phyloP scores from a whole-genome alignment of 35 echinoderm and acorn worm genomes.

The Eucidaris tribuloides region DNA sequence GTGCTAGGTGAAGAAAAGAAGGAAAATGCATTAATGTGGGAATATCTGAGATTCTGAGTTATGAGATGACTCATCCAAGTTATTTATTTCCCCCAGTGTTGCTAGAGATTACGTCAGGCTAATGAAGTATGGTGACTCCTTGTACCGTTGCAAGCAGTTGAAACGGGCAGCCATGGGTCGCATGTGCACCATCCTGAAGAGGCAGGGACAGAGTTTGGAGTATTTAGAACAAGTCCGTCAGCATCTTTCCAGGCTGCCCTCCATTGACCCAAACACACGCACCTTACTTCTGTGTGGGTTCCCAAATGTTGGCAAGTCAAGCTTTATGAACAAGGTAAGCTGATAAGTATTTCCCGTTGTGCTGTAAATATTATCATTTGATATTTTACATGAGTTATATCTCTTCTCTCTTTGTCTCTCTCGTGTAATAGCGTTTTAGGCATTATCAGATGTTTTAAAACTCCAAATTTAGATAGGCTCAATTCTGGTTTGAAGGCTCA shows the following conservation, averaged over 20 bases:
- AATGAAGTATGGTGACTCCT: conserved; percentile 88
- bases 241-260: conserved; percentile 89
- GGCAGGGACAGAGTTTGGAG: conserved; percentile 92
- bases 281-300: conserved; percentile 94
- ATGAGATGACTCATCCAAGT: too few relatives aligned
- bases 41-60: too few relatives aligned
- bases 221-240: conserved; percentile 98
- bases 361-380: too few relatives aligned
- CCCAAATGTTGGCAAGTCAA: conserved; percentile 96
- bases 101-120: conserved; percentile 85
- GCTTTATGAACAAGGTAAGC: conserved; percentile 97
- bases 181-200: conserved; percentile 98
- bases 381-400: too few relatives aligned
- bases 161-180: conserved; percentile 83
- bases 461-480: too few relatives aligned
- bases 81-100: conserved; percentile 62
- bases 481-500: too few relatives aligned
- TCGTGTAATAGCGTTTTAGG: too few relatives aligned
- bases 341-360: too few relatives aligned
- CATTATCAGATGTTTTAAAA: too few relatives aligned
- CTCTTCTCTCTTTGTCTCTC: too few relatives aligned
- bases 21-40: too few relatives aligned
- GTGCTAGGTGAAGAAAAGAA: too few relatives aligned
- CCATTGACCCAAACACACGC: conserved; percentile 97
- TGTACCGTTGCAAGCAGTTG: conserved; percentile 92